Conservation (phyloP, 2,113 vertebrate genomes). For the Shinisaurus crocodilurus region DNA sequence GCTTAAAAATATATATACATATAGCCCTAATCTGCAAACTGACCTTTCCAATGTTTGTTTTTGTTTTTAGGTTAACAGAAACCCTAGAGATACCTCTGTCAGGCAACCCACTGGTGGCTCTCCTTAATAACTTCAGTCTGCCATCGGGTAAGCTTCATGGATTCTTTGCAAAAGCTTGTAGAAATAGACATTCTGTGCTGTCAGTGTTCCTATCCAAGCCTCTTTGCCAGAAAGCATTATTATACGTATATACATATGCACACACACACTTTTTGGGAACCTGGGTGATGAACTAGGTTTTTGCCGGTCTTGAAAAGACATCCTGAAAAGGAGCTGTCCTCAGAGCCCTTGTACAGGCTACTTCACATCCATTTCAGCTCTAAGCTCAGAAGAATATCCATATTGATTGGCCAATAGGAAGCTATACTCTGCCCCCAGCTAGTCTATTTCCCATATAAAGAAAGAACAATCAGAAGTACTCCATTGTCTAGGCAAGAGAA, state of each 20-base stretch:
- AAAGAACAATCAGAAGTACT: not conserved
- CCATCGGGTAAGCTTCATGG: slow-evolving; percentile 53
- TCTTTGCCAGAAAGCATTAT: not conserved
- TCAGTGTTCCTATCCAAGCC: not conserved
- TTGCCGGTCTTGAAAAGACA: not conserved
- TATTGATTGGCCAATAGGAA: too few relatives aligned
- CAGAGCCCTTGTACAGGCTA: not conserved
- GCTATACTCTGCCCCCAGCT: not conserved
- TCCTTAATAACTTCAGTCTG: slow-evolving; percentile 57
- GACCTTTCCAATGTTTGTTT: slow-evolving; percentile 4
- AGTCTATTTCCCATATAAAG: not conserved
- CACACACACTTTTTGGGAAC: not conserved
- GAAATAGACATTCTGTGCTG: not conserved
- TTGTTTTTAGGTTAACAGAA: slow-evolving; percentile 67
- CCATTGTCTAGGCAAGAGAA: not conserved
- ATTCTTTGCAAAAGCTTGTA: slow-evolving; percentile 3
- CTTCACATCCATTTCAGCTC: not conserved
- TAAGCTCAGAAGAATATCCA: not conserved
- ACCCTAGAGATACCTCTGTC: slow-evolving; percentile 47
- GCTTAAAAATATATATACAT: not conserved
- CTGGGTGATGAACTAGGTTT: not conserved
- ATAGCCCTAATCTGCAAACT: not conserved
- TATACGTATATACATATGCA: too few relatives aligned
- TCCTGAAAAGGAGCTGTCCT: not conserved
- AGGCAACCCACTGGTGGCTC: not conserved